phyloP scores from a whole-genome alignment of 2,888 invertebrate genomes.

The Aricia artaxerxes region DNA sequence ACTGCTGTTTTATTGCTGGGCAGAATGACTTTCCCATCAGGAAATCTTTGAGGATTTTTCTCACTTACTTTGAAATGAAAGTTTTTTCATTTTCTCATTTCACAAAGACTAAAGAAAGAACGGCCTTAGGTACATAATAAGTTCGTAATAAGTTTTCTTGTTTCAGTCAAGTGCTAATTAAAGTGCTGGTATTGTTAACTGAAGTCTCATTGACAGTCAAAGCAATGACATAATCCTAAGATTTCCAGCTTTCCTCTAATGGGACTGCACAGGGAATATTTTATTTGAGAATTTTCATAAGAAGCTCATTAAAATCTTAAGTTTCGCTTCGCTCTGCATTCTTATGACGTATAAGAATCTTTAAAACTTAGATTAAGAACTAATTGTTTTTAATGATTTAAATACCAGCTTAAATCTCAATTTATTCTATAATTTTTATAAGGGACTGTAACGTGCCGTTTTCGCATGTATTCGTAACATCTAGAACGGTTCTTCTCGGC shows the following conservation, averaged over 20 bases:
- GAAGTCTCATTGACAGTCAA: conserved; percentile 23
- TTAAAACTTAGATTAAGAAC: neutral
- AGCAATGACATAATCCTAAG: neutral
- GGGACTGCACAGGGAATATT: conserved; percentile 15
- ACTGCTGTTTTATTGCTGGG: neutral
- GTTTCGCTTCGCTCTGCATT: conserved; percentile 2
- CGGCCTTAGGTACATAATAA: conserved; percentile 17
- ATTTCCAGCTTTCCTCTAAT: neutral
- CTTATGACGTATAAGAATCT: neutral
- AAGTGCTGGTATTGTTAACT: conserved; percentile 17
- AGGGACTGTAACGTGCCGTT: too few species aligned
- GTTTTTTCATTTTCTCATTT: conserved; percentile 23
- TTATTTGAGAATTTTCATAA: conserved; percentile 38
- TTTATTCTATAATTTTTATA: neutral
- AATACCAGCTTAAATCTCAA: neutral
- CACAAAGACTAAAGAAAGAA: conserved; percentile 15
- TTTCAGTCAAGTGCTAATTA: conserved; percentile 23
- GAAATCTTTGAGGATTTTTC: conserved; percentile 10
- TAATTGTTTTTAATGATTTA: neutral
- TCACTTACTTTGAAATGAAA: conserved; percentile 5
- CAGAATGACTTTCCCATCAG: neutral
- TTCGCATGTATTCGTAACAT: too few species aligned
- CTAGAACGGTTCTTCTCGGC: too few species aligned
- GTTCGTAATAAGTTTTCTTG: conserved; percentile 19
- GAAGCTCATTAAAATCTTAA: conserved; percentile 42